Evolutionary conservation across 2,888 invertebrate species (phyloP), one percentile per base, ranked within the genome.

Genomic region (Hyalella azteca): DNA sequence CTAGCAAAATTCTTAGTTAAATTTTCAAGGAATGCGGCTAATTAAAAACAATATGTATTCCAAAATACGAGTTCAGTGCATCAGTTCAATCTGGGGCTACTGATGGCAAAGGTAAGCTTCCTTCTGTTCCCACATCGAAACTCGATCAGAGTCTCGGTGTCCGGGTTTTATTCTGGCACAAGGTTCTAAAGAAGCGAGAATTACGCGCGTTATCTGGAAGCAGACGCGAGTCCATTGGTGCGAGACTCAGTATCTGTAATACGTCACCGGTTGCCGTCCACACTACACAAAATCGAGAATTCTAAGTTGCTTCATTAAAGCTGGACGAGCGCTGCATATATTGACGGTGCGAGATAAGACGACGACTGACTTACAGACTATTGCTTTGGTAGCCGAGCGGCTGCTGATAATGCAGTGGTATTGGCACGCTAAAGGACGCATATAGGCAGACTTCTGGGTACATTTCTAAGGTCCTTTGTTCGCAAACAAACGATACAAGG

Each of bases 251-350:
- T 66, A 66, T 66, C 66, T 66, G 66, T 29, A 36, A 29, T 66
- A 36, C 66, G 66, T 66, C 66, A 66, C 36, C 66, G 19, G 66
- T 19, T 19, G 66, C 54, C 54, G 66, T 66, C 36, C 36, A n/a
- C 66, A 36, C 66, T 66, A 66, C 66, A 66, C 29, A 66, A 29
- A 66, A 66, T 39, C 36, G 13, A n/a, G 36, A 36, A 66, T 66
- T 66, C 36, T 66, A 66, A 66, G 66, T 66, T 66, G 66, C 66
- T 66, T 66, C 66, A 66, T 66, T 66, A 66, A 66, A 66, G 66
- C 36, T 36, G 32, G 36, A 1, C 36, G 36, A 36, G 66, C 32
- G 36, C 36, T 32, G 66, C 66, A 36, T 66, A 66, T 66, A 66
- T 66, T 66, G 66, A 66, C 19, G 19, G 36, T n/a, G 36, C 11